phyloP scores from a whole-genome alignment of 2,888 invertebrate species.

The Andrena flavipes region DNA sequence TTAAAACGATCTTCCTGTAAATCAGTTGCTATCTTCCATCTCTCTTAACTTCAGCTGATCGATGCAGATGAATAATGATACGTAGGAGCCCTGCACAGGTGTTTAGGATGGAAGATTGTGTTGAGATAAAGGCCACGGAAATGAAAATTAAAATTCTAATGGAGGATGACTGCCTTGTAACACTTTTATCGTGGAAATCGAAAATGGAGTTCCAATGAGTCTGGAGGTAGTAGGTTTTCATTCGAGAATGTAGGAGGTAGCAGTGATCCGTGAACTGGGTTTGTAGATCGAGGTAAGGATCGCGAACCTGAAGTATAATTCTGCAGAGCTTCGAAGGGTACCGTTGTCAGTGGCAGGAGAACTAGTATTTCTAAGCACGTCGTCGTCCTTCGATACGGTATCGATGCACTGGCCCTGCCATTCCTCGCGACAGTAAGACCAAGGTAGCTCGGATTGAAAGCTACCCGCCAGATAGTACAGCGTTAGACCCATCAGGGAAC shows the following conservation, averaged over 20 bases:
- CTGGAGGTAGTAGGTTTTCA: too few species aligned
- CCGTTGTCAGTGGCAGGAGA: slow-evolving; percentile 6
- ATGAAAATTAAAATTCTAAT: too few species aligned
- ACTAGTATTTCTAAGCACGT: slow-evolving; percentile 16
- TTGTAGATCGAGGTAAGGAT: background rate
- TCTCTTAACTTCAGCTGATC: background rate
- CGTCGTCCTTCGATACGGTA: slow-evolving; percentile 28
- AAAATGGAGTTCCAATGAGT: too few species aligned
- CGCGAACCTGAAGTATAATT: slow-evolving; percentile 77
- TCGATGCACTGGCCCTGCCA: slow-evolving; percentile 79
- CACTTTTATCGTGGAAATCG: too few species aligned
- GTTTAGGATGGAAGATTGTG: too few species aligned
- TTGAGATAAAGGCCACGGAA: too few species aligned
- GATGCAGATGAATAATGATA: too few species aligned
- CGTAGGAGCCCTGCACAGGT: too few species aligned
- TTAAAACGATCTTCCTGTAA: slow-evolving; percentile 86
- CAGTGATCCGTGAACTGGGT: background rate
- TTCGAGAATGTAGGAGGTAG: too few species aligned
- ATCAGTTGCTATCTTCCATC: background rate
- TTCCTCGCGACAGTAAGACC: slow-evolving; percentile 84
- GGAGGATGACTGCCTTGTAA: too few species aligned
- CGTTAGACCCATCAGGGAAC: slow-evolving; percentile 85
- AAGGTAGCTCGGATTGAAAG: slow-evolving; percentile 84
- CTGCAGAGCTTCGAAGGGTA: slow-evolving; percentile 73
- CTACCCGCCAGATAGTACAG: slow-evolving; percentile 85